Conservation (phyloP, 2,797 vertebrate genomes). For the Steatocranus sp. region DNA sequence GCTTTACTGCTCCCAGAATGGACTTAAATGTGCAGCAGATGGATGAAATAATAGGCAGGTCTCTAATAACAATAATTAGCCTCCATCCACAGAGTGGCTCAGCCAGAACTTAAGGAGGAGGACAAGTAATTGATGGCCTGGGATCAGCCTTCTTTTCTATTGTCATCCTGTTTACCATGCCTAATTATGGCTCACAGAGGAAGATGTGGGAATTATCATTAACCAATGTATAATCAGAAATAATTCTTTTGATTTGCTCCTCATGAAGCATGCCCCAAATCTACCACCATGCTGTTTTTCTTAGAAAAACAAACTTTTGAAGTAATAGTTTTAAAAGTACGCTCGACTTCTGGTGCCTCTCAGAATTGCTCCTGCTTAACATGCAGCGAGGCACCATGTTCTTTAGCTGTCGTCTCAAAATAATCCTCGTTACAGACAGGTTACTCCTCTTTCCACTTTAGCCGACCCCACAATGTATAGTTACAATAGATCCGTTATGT, state of each 20-base stretch:
- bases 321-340: background rate
- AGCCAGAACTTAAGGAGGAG: slow-evolving; percentile 65
- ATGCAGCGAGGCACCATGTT: slow-evolving; percentile 36
- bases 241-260: slow-evolving; percentile 69
- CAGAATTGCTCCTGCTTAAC: background rate
- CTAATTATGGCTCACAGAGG: slow-evolving; percentile 68
- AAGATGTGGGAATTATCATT: slow-evolving; percentile 74
- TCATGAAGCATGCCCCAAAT: slow-evolving; percentile 37
- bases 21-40: slow-evolving; percentile 46
- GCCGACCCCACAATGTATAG: background rate
- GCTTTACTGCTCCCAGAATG: background rate
- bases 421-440: slow-evolving; percentile 47
- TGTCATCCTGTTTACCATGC: slow-evolving; percentile 71
- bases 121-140: slow-evolving; percentile 74
- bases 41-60: slow-evolving; percentile 70
- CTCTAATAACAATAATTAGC: slow-evolving; percentile 78
- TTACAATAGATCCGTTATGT: slow-evolving; percentile 3
- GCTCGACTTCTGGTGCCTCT: background rate
- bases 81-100: slow-evolving; percentile 56
- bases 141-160: slow-evolving; percentile 67
- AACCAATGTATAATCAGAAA: slow-evolving; percentile 76
- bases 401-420: slow-evolving; percentile 67
- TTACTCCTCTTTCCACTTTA: slow-evolving; percentile 5
- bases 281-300: background rate
- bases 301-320: background rate